Conservation (phyloP, 2,888 invertebrate species). For the Automeris io region DNA sequence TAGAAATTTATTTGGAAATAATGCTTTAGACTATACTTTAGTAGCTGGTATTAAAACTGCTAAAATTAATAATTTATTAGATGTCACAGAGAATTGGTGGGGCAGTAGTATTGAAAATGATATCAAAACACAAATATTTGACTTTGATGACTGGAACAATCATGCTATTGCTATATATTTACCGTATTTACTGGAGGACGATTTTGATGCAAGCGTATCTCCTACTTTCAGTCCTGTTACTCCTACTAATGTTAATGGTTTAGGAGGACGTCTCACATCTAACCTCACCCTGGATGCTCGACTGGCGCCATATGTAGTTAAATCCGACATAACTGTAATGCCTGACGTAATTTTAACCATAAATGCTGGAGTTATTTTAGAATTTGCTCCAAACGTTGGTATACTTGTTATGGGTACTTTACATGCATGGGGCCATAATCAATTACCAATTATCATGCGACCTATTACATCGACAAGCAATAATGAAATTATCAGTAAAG, state of each 20-base stretch:
- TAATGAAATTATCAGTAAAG: slow-evolving; percentile 49
- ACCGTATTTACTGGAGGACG: slow-evolving; percentile 89
- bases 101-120: slow-evolving; percentile 84
- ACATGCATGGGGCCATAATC: slow-evolving; percentile 86
- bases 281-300: slow-evolving; percentile 81
- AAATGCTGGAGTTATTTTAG: slow-evolving; percentile 91
- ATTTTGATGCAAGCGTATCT: slow-evolving; percentile 86
- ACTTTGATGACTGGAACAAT: slow-evolving; percentile 99
- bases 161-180: slow-evolving; percentile 94
- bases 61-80: slow-evolving; percentile 88
- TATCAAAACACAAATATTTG: slow-evolving; percentile 92
- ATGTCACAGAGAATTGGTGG: slow-evolving; percentile 98
- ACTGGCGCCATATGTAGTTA: slow-evolving; percentile 85
- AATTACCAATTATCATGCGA: slow-evolving; percentile 87
- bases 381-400: slow-evolving; percentile 97
- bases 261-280: slow-evolving; percentile 86
- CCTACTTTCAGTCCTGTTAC: slow-evolving; percentile 78
- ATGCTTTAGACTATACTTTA: slow-evolving; percentile 91
- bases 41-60: slow-evolving; percentile 95
- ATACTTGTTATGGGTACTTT: slow-evolving; percentile 95
- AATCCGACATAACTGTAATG: slow-evolving; percentile 97
- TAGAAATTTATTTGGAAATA: slow-evolving; percentile 91
- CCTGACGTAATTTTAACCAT: slow-evolving; percentile 92
- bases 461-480: slow-evolving; percentile 66
- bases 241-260: slow-evolving; percentile 78